Percentiles rank a stretch among this genome's conserved stretches.
Conservation (phyloP, 2,797 vertebrate species). For the Simalia tracyae region DNA sequence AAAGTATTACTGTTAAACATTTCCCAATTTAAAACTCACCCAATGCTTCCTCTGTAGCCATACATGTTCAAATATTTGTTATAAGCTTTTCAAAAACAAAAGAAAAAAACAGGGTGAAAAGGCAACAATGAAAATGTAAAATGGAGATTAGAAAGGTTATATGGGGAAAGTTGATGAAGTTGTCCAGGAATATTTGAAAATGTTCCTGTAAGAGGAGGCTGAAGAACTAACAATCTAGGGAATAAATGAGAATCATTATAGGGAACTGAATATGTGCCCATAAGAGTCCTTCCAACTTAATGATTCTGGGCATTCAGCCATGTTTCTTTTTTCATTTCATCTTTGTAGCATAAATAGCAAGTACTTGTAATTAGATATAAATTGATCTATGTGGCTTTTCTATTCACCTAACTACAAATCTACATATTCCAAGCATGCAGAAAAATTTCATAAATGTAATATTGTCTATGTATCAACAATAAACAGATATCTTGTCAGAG, state of each 20-base stretch:
- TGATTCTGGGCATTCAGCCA: not conserved
- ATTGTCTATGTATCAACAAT: constrained; percentile 32
- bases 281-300: not conserved
- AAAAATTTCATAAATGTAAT: constrained; percentile 32
- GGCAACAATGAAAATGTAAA: not conserved
- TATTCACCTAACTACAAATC: not conserved
- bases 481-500: constrained; percentile 27
- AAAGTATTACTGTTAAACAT: not conserved
- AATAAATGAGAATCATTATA: not conserved
- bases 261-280: not conserved
- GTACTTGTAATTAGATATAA: not conserved
- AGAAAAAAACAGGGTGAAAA: not conserved
- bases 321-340: not conserved
- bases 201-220: not conserved
- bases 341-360: not conserved
- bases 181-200: not conserved
- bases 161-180: not conserved
- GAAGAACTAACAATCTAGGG: not conserved
- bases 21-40: not conserved
- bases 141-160: not conserved
- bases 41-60: not conserved
- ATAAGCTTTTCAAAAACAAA: not conserved
- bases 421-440: constrained; percentile 11
- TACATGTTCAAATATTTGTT: not conserved
- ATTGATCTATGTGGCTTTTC: constrained; percentile 19